phyloP scores from a whole-genome alignment of 2,888 invertebrate genomes.

The Ophion obscuratus region DNA sequence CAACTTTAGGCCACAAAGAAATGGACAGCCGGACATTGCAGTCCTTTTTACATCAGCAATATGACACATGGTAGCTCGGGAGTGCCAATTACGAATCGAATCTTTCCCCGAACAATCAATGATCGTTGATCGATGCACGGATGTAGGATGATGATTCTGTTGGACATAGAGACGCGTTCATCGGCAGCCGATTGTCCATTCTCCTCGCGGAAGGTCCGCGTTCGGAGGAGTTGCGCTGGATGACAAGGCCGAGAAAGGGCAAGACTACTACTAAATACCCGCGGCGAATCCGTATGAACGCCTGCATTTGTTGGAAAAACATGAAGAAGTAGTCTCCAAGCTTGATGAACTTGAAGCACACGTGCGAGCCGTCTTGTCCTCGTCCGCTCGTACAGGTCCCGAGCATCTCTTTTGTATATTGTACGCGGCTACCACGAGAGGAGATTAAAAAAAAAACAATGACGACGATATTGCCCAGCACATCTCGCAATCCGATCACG shows the following conservation, averaged over 20 bases:
- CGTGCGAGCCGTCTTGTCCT: conserved; percentile 64
- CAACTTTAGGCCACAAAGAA: no score
- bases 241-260: conserved; percentile 52
- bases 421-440: not conserved
- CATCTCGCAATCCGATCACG: conserved; percentile 47
- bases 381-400: conserved; percentile 21
- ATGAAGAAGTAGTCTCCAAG: conserved; percentile 64
- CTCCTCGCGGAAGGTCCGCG: conserved; percentile 22
- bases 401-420: conserved; percentile 40
- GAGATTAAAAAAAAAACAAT: conserved; percentile 3
- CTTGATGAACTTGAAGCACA: conserved; percentile 66
- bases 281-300: conserved; percentile 39
- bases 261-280: conserved; percentile 64
- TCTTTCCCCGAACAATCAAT: not conserved
- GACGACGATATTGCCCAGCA: conserved; percentile 21
- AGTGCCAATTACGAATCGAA: conserved; percentile 9
- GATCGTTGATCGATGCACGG: not conserved
- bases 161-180: not conserved
- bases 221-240: conserved; percentile 22
- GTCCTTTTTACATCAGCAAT: not conserved
- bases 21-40: not conserved
- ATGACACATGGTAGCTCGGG: not conserved
- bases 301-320: conserved; percentile 64
- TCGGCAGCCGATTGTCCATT: conserved; percentile 1
- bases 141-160: not conserved